These are phyloP conservation scores for Ammospiza maritima DNA, from an alignment of 2,797 vertebrate species.

Conservation along the genomic window DNA sequence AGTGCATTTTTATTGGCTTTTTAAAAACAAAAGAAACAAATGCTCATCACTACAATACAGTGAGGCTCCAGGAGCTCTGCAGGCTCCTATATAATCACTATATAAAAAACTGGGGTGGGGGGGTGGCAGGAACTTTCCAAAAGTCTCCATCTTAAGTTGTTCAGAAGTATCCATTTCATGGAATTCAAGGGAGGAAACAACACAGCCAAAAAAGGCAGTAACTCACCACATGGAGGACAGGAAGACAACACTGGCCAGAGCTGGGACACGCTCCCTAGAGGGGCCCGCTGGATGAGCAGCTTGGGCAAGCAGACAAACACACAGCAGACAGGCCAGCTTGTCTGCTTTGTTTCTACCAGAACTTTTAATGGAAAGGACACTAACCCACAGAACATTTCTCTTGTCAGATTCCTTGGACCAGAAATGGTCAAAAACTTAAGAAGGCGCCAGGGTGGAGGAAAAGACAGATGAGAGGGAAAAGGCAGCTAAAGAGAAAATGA, in stretches of 20 bases:
- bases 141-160: not conserved
- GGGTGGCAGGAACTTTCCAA: not conserved
- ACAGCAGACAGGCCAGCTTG: not conserved
- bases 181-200: not conserved
- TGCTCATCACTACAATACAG: not conserved
- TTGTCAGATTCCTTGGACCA: constrained; percentile 50
- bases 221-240: not conserved
- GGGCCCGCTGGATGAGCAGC: not conserved
- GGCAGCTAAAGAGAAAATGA: not conserved
- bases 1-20: not conserved
- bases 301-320: not conserved
- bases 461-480: constrained; percentile 16
- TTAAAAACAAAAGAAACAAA: not conserved
- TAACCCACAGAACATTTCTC: constrained; percentile 46
- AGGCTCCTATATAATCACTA: not conserved
- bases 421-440: constrained; percentile 15
- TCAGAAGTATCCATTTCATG: not conserved
- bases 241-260: not conserved
- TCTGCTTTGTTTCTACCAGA: constrained; percentile 50
- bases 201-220: constrained; percentile 8
- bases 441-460: not conserved
- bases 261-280: not conserved
- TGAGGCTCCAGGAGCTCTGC: not conserved
- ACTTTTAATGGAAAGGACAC: constrained; percentile 35
- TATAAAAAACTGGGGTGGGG: not conserved